Conservation (phyloP, 2,888 invertebrate genomes). For the Autographa gamma region DNA sequence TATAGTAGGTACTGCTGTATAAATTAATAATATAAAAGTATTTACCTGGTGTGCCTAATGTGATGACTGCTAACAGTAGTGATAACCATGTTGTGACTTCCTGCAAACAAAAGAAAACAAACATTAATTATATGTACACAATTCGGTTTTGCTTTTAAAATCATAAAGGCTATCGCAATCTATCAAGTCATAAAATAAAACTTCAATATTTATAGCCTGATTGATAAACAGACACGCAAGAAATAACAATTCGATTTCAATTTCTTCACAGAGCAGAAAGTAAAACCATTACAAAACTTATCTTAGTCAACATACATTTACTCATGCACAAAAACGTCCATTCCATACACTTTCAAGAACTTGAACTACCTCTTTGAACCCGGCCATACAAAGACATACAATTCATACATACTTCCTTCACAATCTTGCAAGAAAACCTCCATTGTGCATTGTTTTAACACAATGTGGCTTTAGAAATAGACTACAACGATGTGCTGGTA, state of each 20-base stretch:
- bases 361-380: conserved; percentile 40
- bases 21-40: not conserved
- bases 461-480: conserved; percentile 54
- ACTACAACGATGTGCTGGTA: conserved; percentile 58
- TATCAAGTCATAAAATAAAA: not conserved
- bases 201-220: not conserved
- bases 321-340: conserved; percentile 17
- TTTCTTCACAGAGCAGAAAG: not conserved
- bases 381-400: conserved; percentile 36
- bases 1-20: not conserved
- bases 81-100: conserved; percentile 78
- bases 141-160: not conserved
- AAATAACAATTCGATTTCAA: conserved; percentile 8
- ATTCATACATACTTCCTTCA: conserved; percentile 60
- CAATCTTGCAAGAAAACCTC: conserved; percentile 60
- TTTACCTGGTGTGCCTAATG: conserved; percentile 81
- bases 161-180: not conserved
- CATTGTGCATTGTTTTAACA: conserved; percentile 70
- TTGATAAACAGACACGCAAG: not conserved
- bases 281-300: conserved; percentile 8
- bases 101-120: conserved; percentile 74
- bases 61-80: conserved; percentile 74
- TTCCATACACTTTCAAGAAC: conserved; percentile 35
- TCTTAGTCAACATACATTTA: conserved; percentile 24
- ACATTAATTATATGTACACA: not conserved